phyloP scores from a whole-genome alignment of 2,797 vertebrate genomes.

The Syngnathus rostellatus region DNA sequence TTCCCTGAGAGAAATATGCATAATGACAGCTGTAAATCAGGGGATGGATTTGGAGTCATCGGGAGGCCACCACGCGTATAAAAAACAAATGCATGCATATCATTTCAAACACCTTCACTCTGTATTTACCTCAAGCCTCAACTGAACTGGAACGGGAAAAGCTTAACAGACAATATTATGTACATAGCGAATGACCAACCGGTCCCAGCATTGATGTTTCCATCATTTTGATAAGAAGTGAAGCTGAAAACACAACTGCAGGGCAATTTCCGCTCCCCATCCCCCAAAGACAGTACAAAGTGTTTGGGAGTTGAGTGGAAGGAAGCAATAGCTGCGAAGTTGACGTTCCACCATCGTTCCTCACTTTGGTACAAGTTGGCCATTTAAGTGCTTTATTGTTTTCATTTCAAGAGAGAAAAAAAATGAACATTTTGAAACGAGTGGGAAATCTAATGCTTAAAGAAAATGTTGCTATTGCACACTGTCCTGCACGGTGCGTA shows the following conservation, averaged over 20 bases:
- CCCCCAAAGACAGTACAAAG: not conserved
- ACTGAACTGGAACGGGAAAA: not conserved
- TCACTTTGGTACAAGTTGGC: not conserved
- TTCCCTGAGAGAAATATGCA: conserved; percentile 3
- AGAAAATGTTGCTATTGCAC: not conserved
- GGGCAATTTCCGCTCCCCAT: not conserved
- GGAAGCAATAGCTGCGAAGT: not conserved
- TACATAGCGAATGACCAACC: not conserved
- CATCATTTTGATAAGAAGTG: not conserved
- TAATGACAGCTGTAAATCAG: conserved; percentile 20
- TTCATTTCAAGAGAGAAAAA: conserved; percentile 1
- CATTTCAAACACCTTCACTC: conserved; percentile 13
- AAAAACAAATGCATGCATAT: conserved; percentile 14
- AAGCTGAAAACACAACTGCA: not conserved
- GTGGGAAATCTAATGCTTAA: not conserved
- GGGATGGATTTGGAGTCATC: conserved; percentile 7
- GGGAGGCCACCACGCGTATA: not conserved
- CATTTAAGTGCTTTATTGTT: conserved; percentile 3
- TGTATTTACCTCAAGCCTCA: conserved; percentile 10
- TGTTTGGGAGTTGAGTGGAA: not conserved
- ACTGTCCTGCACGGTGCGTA: not conserved
- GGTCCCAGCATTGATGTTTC: not conserved
- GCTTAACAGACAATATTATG: too few species aligned
- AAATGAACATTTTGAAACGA: conserved; percentile 1
- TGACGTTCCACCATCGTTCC: not conserved